A percentile compares a stretch with the other conserved stretches of the same genome.
Conservation (phyloP, 2,797 vertebrate genomes). For the Macroramphosus scolopax region DNA sequence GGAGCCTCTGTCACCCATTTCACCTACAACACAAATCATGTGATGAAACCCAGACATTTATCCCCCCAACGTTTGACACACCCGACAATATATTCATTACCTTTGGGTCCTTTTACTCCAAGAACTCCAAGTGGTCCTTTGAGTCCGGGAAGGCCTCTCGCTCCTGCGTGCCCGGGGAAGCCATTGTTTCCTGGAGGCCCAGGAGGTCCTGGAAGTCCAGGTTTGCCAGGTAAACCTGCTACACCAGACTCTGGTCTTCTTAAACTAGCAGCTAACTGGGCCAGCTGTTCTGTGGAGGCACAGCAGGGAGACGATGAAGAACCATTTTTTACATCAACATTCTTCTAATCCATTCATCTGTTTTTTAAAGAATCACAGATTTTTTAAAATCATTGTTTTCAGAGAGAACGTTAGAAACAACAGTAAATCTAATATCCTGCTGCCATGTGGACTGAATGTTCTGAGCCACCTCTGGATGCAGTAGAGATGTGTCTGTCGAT, state of each 20-base stretch:
- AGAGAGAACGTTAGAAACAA: no score
- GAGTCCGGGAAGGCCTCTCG: slow-evolving; percentile 92
- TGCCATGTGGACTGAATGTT: no score
- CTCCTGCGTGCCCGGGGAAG: slow-evolving; percentile 89
- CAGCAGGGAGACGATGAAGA: slow-evolving; percentile 19
- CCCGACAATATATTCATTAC: slow-evolving; percentile 57
- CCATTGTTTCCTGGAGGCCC: slow-evolving; percentile 90
- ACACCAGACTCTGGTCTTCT: slow-evolving; percentile 90
- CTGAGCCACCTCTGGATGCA: no score
- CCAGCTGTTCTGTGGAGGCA: slow-evolving; percentile 87
- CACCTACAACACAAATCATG: slow-evolving; percentile 77
- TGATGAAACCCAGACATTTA: not conserved
- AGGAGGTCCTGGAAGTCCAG: slow-evolving; percentile 87
- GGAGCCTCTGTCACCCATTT: slow-evolving; percentile 90
- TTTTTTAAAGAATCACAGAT: no score
- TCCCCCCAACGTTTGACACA: not conserved
- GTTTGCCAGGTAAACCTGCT: slow-evolving; percentile 89
- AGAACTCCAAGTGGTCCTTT: slow-evolving; percentile 89
- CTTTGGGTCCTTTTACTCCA: slow-evolving; percentile 91
- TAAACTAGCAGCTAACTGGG: slow-evolving; percentile 93
- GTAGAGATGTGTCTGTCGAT: no score
- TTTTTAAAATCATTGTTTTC: no score
- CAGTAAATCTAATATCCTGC: no score
- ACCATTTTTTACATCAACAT: not conserved
- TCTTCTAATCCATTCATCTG: no score